Evolutionary conservation across 2,888 invertebrate species (phyloP).

Genomic region (Dichetophora obliterata): DNA sequence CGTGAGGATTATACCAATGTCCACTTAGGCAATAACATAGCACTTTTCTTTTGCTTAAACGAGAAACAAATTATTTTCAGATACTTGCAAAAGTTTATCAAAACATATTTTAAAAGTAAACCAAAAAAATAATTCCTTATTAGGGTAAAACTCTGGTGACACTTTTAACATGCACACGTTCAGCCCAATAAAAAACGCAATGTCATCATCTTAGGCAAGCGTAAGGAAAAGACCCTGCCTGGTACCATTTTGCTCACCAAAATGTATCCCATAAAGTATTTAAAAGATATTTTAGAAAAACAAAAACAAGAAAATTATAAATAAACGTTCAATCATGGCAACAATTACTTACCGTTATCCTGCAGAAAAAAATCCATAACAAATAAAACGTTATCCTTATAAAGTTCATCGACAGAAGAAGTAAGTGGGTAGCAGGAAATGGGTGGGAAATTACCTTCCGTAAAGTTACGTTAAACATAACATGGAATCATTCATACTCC

Average conservation of each 20-base stretch:
- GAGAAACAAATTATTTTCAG: no score
- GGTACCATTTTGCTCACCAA: background rate
- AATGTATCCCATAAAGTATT: background rate
- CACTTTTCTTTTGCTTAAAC: no score
- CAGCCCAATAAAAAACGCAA: no score
- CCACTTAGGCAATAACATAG: no score
- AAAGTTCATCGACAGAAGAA: background rate
- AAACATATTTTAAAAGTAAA: no score
- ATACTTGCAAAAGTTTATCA: no score
- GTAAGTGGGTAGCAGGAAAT: background rate
- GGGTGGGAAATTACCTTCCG: constrained; percentile 3
- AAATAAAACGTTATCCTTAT: background rate
- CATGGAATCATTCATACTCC: constrained; percentile 21
- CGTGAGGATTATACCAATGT: no score
- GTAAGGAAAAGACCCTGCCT: background rate
- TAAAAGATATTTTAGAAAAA: background rate
- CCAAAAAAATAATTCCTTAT: no score
- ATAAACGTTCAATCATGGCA: background rate
- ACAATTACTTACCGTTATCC: constrained; percentile 12
- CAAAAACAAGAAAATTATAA: background rate
- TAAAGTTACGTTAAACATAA: constrained; percentile 8
- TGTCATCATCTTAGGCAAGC: no score
- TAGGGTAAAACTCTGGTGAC: no score
- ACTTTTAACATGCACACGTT: no score
- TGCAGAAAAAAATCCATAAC: background rate